These are phyloP conservation scores for Chaetodon auriga DNA, from an alignment of 2,113 vertebrate genomes.

Conservation along the genomic window DNA sequence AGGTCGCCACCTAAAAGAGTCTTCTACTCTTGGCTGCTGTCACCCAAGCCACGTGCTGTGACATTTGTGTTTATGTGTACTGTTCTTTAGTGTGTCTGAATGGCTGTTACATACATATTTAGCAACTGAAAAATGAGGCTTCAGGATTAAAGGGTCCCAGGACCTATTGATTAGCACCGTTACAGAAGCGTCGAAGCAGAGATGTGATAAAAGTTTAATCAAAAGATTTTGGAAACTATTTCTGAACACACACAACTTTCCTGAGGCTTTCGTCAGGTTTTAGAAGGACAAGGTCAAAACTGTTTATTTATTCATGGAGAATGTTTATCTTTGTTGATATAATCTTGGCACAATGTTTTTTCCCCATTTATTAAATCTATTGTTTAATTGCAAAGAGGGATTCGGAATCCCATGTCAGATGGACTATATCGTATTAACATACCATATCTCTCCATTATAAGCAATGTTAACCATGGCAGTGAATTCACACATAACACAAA, in stretches of 20 bases:
- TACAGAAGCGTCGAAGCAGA: constrained; percentile 11
- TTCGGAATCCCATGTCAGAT: not conserved
- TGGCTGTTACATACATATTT: not conserved
- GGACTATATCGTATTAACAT: not conserved
- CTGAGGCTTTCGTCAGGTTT: not conserved
- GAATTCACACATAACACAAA: constrained; percentile 6
- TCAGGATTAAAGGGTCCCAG: not conserved
- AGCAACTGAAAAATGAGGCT: not conserved
- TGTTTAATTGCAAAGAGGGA: constrained; percentile 2
- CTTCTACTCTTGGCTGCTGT: not conserved
- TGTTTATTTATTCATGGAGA: constrained; percentile 1
- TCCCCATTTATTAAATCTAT: not conserved
- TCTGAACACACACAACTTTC: constrained; percentile 3
- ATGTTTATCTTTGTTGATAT: not conserved
- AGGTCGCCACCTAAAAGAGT: not conserved
- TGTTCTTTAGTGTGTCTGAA: not conserved
- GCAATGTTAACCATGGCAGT: not conserved
- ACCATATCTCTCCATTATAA: not conserved
- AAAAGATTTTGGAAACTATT: constrained; percentile 20
- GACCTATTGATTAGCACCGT: constrained; percentile 10
- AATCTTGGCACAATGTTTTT: not conserved
- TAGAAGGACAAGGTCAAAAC: not conserved
- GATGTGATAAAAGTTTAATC: constrained; percentile 43
- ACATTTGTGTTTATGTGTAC: not conserved
- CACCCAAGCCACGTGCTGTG: not conserved